phyloP scores from a whole-genome alignment of 2,888 invertebrate species.

The Monoplex corrugatus region DNA sequence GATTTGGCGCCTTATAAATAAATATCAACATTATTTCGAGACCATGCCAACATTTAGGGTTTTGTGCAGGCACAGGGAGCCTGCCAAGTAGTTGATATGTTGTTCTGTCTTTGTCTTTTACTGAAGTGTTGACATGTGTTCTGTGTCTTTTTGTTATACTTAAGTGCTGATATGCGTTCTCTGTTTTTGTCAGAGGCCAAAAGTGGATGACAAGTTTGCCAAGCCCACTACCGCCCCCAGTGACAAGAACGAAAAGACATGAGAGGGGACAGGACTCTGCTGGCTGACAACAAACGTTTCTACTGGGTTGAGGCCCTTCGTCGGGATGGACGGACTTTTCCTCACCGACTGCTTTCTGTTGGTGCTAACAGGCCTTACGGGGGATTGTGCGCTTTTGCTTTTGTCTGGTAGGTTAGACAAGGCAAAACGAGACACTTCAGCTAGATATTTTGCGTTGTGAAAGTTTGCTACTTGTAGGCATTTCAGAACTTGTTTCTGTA shows the following conservation, averaged over 20 bases:
- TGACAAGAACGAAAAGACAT: constrained; percentile 73
- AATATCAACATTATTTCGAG: too few species aligned
- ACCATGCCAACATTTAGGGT: too few species aligned
- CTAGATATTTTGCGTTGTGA: background rate
- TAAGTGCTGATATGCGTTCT: too few species aligned
- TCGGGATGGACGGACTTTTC: constrained; percentile 28
- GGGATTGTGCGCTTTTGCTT: background rate
- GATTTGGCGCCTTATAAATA: too few species aligned
- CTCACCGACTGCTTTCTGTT: constrained; percentile 30
- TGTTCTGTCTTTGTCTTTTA: too few species aligned
- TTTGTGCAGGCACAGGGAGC: too few species aligned
- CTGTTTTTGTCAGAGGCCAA: constrained; percentile 64
- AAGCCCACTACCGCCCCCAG: constrained; percentile 76
- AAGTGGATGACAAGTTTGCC: constrained; percentile 77
- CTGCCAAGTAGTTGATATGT: too few species aligned
- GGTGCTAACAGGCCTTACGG: constrained; percentile 50
- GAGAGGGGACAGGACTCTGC: constrained; percentile 52
- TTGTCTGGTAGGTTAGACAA: background rate
- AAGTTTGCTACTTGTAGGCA: too few species aligned
- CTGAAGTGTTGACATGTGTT: too few species aligned
- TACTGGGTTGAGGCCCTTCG: background rate
- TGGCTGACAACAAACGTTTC: background rate
- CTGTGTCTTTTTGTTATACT: too few species aligned
- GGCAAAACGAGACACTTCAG: background rate
- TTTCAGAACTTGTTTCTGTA: background rate